Evolutionary conservation across 1,140 invertebrate genomes (phyloP).

Genomic region (Mamestra configurata): DNA sequence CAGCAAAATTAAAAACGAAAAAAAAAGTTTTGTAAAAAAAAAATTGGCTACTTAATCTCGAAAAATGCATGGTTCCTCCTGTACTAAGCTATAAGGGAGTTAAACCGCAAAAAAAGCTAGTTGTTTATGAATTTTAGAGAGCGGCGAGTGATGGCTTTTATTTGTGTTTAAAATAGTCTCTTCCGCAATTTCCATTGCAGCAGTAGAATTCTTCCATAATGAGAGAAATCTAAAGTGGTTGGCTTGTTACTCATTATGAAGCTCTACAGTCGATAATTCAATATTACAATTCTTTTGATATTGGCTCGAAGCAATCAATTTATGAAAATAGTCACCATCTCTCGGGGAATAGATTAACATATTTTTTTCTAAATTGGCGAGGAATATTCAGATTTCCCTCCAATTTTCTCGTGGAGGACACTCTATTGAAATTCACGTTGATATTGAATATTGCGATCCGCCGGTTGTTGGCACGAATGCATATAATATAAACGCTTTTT

Average conservation of each 20-base stretch:
- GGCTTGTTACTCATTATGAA: conserved; percentile 44
- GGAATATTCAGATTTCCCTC: conserved; percentile 82
- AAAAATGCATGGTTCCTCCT: no score
- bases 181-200: neutral
- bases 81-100: no score
- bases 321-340: conserved; percentile 76
- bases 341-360: conserved; percentile 80
- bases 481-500: conserved; percentile 75
- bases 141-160: no score
- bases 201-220: neutral
- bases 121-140: no score
- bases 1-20: no score
- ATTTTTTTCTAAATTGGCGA: conserved; percentile 79
- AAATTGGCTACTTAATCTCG: no score
- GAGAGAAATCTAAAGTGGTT: conserved; percentile 16
- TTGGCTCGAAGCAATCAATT: conserved; percentile 78
- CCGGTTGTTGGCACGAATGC: conserved; percentile 68
- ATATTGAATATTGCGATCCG: conserved; percentile 82
- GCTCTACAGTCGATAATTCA: conserved; percentile 62
- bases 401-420: conserved; percentile 80
- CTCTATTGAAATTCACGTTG: conserved; percentile 81
- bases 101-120: no score
- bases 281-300: conserved; percentile 77
- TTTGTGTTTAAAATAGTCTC: no score
- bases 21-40: no score